Evolutionary conservation across 2,797 vertebrate genomes (phyloP).

Genomic region (Podargus strigoides): DNA sequence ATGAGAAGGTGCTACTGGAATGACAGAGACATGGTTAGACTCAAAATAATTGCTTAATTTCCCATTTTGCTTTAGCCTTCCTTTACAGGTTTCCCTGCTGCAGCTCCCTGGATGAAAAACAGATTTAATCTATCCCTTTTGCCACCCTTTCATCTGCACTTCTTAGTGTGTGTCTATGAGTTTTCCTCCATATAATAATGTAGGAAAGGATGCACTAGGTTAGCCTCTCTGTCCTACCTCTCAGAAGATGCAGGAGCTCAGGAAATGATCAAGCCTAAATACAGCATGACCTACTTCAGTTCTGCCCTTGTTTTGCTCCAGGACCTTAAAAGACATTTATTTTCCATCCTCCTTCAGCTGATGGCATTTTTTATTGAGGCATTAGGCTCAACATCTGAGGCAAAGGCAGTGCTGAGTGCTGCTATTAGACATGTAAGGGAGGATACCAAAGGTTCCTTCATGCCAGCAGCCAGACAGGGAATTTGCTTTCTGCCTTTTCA

Average conservation of each 20-base stretch:
- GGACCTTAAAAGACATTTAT: background rate
- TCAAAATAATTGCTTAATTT: background rate
- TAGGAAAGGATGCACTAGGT: background rate
- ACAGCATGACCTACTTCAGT: background rate
- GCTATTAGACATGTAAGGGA: background rate
- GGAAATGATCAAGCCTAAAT: background rate
- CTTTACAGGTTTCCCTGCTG: background rate
- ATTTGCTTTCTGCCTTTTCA: background rate
- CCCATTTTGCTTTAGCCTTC: background rate
- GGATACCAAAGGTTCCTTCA: background rate
- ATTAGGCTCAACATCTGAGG: background rate
- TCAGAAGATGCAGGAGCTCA: background rate
- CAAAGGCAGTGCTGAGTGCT: background rate
- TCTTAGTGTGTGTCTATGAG: background rate
- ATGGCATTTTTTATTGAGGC: background rate
- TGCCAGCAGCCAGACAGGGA: rapidly evolving
- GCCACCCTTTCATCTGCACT: background rate
- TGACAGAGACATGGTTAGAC: background rate
- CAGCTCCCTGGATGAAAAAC: background rate
- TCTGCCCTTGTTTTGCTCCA: background rate
- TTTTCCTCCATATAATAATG: background rate
- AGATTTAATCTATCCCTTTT: background rate
- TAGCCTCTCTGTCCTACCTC: background rate
- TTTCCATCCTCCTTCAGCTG: background rate
- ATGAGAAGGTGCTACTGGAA: background rate